A percentile compares a stretch with the other conserved stretches of the same genome.
These are phyloP conservation scores for Lepidochitona cinerea DNA, from an alignment of 2,888 invertebrate genomes.

Conservation along the genomic window DNA sequence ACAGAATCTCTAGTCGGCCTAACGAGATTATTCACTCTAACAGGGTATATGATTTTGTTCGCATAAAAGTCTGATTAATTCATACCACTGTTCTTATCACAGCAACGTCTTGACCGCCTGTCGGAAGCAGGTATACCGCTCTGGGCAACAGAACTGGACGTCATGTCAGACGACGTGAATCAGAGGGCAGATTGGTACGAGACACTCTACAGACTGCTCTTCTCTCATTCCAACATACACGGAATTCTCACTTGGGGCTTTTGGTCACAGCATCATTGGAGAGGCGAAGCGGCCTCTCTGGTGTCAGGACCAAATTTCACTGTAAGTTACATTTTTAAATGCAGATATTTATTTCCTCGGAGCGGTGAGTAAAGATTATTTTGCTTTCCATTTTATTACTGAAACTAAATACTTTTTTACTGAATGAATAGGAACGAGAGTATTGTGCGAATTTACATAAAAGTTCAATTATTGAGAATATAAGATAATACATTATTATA, in stretches of 20 bases:
- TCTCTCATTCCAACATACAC: slow-evolving; percentile 34
- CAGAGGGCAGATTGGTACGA: slow-evolving; percentile 36
- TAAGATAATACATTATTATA: too few species aligned
- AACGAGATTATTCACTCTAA: too few species aligned
- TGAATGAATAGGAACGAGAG: too few species aligned
- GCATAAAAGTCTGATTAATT: too few species aligned
- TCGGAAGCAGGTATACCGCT: slow-evolving; percentile 42
- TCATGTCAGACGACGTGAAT: slow-evolving; percentile 23
- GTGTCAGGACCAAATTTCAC: background rate
- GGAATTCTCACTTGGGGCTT: slow-evolving; percentile 47
- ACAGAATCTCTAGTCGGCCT: too few species aligned
- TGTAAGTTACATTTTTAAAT: background rate
- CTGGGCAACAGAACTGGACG: slow-evolving; percentile 48
- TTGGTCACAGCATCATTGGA: slow-evolving; percentile 30
- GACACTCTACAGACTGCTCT: slow-evolving; percentile 27
- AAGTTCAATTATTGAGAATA: too few species aligned
- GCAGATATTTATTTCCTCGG: too few species aligned
- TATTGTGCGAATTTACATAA: too few species aligned
- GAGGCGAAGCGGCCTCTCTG: background rate
- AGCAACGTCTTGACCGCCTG: slow-evolving; percentile 38
- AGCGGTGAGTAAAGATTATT: too few species aligned
- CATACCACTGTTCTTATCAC: background rate
- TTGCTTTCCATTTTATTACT: too few species aligned
- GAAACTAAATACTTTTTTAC: too few species aligned
- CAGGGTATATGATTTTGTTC: too few species aligned